Conservation (phyloP, 2,113 vertebrate species). For the Actenoides lindsayi region DNA sequence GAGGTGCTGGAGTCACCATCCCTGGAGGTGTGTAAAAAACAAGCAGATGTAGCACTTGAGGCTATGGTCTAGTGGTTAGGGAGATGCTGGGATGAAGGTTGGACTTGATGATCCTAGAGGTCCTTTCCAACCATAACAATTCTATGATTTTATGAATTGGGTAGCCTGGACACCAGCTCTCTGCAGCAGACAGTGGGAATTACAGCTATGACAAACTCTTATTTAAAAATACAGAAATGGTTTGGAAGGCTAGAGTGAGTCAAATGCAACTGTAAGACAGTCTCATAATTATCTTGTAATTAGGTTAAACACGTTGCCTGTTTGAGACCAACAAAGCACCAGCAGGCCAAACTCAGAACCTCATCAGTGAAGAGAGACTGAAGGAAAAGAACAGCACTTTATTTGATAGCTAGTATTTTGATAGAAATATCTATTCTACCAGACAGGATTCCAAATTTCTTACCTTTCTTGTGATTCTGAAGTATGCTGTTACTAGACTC, state of each 20-base stretch:
- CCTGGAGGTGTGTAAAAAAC: no score
- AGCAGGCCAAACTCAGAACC: not conserved
- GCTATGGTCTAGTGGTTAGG: no score
- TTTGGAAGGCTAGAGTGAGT: not conserved
- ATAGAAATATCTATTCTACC: not conserved
- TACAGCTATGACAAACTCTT: not conserved
- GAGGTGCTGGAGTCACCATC: no score
- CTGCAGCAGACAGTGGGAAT: not conserved
- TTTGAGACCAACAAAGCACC: not conserved
- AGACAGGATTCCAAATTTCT: not conserved
- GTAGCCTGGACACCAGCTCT: not conserved
- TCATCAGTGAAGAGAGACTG: not conserved
- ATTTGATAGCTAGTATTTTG: not conserved
- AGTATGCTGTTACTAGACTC: constrained; percentile 74
- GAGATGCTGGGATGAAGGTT: no score
- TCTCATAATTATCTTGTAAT: not conserved
- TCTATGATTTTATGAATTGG: not conserved
- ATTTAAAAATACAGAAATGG: not conserved
- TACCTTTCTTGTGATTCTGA: constrained; percentile 81
- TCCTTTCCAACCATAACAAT: no score
- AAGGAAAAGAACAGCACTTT: not conserved
- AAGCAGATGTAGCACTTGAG: no score
- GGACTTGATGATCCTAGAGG: no score
- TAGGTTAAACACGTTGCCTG: not conserved
- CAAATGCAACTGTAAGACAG: not conserved